These are phyloP conservation scores for Solea senegalensis DNA, from an alignment of 2,113 vertebrate species.

Conservation along the genomic window DNA sequence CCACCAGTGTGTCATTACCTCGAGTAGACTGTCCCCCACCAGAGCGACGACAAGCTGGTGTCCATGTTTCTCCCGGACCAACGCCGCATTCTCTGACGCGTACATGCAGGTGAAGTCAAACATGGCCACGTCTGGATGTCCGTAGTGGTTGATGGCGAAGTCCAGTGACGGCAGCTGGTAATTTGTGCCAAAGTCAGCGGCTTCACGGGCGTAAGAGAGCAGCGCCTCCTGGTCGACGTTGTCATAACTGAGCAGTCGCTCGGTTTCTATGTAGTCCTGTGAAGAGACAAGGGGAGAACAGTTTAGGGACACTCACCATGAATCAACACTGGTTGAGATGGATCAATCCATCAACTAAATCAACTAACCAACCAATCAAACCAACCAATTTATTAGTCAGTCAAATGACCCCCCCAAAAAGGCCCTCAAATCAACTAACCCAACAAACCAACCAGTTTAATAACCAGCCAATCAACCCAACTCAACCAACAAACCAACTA, in stretches of 20 bases:
- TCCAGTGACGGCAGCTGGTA: conserved; percentile 96
- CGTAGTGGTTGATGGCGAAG: conserved; percentile 94
- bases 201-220: conserved; percentile 92
- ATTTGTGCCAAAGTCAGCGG: conserved; percentile 95
- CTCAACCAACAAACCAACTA: too few species aligned
- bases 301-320: background rate
- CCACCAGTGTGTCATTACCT: conserved; percentile 77
- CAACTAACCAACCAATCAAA: too few species aligned
- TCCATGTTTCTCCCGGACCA: conserved; percentile 89
- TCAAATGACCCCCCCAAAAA: too few species aligned
- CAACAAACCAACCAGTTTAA: too few species aligned
- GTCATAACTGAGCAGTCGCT: conserved; percentile 86
- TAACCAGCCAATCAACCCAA: too few species aligned
- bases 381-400: too few species aligned
- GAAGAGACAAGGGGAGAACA: background rate
- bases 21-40: conserved; percentile 95
- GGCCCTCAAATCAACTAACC: too few species aligned
- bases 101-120: conserved; percentile 99
- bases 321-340: too few species aligned
- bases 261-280: conserved; percentile 92
- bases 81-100: conserved; percentile 92
- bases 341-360: too few species aligned
- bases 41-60: conserved; percentile 90
- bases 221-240: conserved; percentile 93
- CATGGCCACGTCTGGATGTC: conserved; percentile 95